Base-by-base conservation (phyloP, 2,113 vertebrate genomes). In the Melanostigma gelatinosum region DNA sequence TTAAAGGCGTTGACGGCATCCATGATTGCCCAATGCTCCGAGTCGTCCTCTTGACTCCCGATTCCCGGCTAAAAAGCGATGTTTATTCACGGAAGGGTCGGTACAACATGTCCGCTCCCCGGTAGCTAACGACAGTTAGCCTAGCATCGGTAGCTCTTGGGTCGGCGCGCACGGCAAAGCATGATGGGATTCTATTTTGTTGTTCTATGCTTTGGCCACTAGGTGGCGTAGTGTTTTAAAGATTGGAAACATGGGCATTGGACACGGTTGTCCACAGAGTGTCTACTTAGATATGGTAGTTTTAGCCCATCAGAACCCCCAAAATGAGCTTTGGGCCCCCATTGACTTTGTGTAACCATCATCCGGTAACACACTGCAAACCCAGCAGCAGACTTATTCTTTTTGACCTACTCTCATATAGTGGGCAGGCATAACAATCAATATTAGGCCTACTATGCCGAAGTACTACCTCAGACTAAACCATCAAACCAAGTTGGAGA, bases 1-100 rank as follows among this genome's bases (percentile, higher is more conserved):
- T 97, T 97, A 75, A 97, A 97, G 80, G 96, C 96, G 93, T 97
- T 97, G 57, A 97, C 96, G 40, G 96, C 96, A 67, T 97, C 96
- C 96, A 97, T 97, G 93, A 63, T 92, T 91, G 85, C 92, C 84
- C 85, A 38, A 63, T 61, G 65, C 87, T 73, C 68, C 40, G 55
- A 65, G 70, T 75, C n/a, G 60, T 40, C 50, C 76, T 75, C 69
- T 58, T 36, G 69, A 66, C 70, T 78, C 70, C 79, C 62, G 84
- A 84, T 87, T 89, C 69, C 80, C 75, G 66, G 70, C 61, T 88
- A 16, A 85, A 46, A 81, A 69, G 80, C 72, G 67, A 57, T 86
- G 90, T 89, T 93, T 92, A 88, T 88, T 86, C 79, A 62, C 71
- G 90, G 82, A 85, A 91, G 85, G 91, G 81, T 93, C 84, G 87